These are phyloP conservation scores for Poecilobothrus nobilitatus DNA, from an alignment of 2,888 invertebrate genomes.

Conservation along the genomic window DNA sequence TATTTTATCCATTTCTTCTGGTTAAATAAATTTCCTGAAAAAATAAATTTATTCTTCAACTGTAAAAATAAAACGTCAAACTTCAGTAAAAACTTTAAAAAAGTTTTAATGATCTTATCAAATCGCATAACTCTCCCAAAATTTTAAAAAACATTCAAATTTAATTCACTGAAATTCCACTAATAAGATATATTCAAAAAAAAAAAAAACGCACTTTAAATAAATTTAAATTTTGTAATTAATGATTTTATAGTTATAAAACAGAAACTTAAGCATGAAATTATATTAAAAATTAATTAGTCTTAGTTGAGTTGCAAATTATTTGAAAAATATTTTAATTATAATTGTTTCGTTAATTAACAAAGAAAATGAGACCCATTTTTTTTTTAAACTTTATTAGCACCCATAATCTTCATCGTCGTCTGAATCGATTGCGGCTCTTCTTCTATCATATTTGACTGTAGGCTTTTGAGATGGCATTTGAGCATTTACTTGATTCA, in stretches of 20 bases:
- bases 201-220: neutral
- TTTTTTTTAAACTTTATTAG: conserved; percentile 26
- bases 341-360: neutral
- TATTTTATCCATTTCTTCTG: neutral
- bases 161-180: neutral
- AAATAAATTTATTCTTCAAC: no score
- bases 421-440: conserved; percentile 80
- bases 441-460: conserved; percentile 84
- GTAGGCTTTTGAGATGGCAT: conserved; percentile 67
- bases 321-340: neutral
- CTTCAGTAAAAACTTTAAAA: no score
- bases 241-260: neutral
- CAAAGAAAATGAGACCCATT: neutral
- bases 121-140: no score
- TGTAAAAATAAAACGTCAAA: no score
- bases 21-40: no score
- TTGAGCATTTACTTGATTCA: conserved; percentile 81
- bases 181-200: neutral
- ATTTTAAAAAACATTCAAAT: no score
- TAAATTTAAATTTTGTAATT: neutral
- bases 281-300: neutral
- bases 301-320: neutral
- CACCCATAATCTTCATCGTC: conserved; percentile 54
- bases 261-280: neutral
- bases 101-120: no score